Evolutionary conservation across 2,888 invertebrate genomes (phyloP).

Genomic region (Lasius platythorax): DNA sequence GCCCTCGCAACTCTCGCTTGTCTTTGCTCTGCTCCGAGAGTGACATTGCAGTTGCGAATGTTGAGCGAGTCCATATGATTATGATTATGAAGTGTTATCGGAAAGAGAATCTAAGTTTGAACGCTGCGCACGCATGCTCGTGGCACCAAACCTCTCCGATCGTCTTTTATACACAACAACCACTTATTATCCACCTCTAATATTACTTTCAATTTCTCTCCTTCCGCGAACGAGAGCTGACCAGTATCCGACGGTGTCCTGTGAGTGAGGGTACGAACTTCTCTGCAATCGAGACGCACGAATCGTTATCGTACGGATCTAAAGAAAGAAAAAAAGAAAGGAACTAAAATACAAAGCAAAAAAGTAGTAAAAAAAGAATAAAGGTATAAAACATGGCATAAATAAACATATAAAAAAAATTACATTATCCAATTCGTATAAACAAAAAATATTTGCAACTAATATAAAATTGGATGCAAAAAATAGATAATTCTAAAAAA

Average conservation of each 20-base stretch:
- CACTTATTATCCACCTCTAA: slow-evolving; percentile 92
- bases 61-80: not conserved
- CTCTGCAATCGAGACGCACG: slow-evolving; percentile 86
- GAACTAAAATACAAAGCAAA: slow-evolving; percentile 61
- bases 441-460: slow-evolving; percentile 24
- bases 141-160: slow-evolving; percentile 92
- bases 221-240: slow-evolving; percentile 92
- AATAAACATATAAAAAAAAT: not conserved
- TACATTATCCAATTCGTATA: not conserved
- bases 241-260: slow-evolving; percentile 92
- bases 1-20: slow-evolving; percentile 32
- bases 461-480: not conserved
- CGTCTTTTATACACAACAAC: slow-evolving; percentile 91
- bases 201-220: slow-evolving; percentile 91
- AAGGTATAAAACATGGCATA: not conserved
- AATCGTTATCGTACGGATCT: slow-evolving; percentile 71
- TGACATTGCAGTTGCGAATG: slow-evolving; percentile 12
- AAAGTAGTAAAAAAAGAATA: not conserved
- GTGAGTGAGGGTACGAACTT: slow-evolving; percentile 92
- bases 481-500: slow-evolving; percentile 5
- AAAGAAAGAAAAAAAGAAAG: slow-evolving; percentile 63
- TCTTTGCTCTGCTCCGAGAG: slow-evolving; percentile 45
- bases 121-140: slow-evolving; percentile 88
- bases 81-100: slow-evolving; percentile 43
- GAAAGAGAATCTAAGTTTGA: slow-evolving; percentile 81